Evolutionary conservation across 2,113 vertebrate species (phyloP).

Genomic region (Dipodomys spectabilis): DNA sequence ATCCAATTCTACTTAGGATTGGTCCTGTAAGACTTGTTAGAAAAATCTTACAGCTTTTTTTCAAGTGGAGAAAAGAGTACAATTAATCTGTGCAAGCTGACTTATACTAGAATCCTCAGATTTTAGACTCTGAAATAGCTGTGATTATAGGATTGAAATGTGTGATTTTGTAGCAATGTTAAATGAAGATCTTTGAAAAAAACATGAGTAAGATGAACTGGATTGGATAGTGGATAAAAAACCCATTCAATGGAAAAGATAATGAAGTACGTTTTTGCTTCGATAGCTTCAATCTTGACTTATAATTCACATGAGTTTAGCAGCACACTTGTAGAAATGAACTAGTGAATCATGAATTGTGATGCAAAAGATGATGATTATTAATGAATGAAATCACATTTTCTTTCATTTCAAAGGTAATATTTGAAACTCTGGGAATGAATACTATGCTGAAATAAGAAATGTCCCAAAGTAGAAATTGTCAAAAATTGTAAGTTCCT

Average conservation of each 20-base stretch:
- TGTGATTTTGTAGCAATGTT: background rate
- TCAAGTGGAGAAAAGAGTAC: no score
- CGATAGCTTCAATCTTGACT: background rate
- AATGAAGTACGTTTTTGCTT: no score
- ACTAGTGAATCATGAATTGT: background rate
- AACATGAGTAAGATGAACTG: no score
- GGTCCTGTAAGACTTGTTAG: no score
- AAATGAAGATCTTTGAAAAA: background rate
- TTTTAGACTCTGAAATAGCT: no score
- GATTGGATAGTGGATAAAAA: background rate
- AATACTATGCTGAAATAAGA: background rate
- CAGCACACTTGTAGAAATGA: constrained; percentile 12
- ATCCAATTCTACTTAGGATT: no score
- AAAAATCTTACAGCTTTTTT: no score
- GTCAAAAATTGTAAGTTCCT: constrained; percentile 44
- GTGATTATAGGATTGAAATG: no score
- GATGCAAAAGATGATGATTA: background rate
- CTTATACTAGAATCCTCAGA: no score
- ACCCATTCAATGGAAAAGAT: no score
- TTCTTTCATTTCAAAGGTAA: no score
- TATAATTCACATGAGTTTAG: background rate
- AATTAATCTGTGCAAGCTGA: background rate
- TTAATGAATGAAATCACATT: background rate
- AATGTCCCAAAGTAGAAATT: constrained; percentile 29
- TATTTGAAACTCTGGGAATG: constrained; percentile 47